Evolutionary conservation across 1,140 invertebrate genomes (phyloP).

Genomic region (Cotesia typhae): DNA sequence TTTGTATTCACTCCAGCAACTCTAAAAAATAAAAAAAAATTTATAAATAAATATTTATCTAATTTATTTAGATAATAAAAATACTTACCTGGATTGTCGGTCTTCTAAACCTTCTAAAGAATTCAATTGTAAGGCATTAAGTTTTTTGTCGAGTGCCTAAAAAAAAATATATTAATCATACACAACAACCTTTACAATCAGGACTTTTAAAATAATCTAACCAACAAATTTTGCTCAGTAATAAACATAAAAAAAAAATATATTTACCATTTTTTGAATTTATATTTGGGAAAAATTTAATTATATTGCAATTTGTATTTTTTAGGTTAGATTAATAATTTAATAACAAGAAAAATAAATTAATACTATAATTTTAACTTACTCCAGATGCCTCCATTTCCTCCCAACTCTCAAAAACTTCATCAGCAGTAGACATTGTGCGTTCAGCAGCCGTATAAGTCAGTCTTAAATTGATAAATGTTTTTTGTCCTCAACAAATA

Average conservation of each 20-base stretch:
- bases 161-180: constrained; percentile 28
- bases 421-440: constrained; percentile 67
- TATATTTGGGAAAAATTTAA: too few species aligned
- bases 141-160: constrained; percentile 60
- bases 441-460: not conserved
- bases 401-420: constrained; percentile 83
- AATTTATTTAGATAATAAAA: not conserved
- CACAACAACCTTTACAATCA: not conserved
- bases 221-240: constrained; percentile 1
- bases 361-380: constrained; percentile 43
- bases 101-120: constrained; percentile 53
- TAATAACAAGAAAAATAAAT: not conserved
- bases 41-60: constrained; percentile 11
- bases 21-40: constrained; percentile 41
- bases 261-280: not conserved
- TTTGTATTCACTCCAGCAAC: constrained; percentile 49
- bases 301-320: too few species aligned
- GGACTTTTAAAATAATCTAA: constrained; percentile 22
- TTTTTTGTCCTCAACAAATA: not conserved
- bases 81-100: constrained; percentile 53
- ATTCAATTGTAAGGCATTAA: constrained; percentile 57
- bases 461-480: not conserved
- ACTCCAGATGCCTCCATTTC: constrained; percentile 80
- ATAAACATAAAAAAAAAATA: not conserved
- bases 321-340: not conserved